phyloP scores from a whole-genome alignment of 2,797 vertebrate genomes.

The Platalea minor region DNA sequence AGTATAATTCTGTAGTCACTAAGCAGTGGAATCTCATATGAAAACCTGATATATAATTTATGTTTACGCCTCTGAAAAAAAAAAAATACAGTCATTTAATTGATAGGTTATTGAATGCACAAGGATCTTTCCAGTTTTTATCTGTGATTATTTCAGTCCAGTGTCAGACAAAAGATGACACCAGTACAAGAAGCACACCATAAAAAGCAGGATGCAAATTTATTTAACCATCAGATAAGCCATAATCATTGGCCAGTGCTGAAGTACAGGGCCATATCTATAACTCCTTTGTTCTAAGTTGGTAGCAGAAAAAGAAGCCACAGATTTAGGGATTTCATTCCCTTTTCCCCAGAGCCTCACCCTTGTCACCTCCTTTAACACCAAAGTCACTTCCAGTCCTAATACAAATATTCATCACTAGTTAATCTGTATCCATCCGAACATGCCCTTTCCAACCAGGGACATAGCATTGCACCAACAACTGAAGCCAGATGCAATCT shows the following conservation, averaged over 20 bases:
- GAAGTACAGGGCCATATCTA: background rate
- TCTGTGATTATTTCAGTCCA: background rate
- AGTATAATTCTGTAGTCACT: background rate
- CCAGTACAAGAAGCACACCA: background rate
- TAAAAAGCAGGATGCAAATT: background rate
- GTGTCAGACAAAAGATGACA: background rate
- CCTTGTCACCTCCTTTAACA: background rate
- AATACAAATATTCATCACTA: background rate
- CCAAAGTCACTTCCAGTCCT: background rate
- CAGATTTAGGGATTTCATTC: background rate
- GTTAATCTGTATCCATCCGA: background rate
- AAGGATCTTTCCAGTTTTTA: background rate
- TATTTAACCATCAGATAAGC: background rate
- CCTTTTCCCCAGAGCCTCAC: background rate
- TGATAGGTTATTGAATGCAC: background rate
- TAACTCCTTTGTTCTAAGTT: background rate
- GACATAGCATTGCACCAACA: background rate
- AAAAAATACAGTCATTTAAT: background rate
- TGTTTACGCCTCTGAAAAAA: background rate
- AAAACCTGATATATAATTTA: background rate
- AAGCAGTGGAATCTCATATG: background rate
- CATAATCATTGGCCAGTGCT: background rate
- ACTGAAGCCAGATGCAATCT: background rate
- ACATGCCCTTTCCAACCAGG: background rate
- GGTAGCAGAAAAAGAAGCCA: background rate